Evolutionary conservation across 2,888 invertebrate species (phyloP).

Genomic region (Phyllotreta cruciferae): DNA sequence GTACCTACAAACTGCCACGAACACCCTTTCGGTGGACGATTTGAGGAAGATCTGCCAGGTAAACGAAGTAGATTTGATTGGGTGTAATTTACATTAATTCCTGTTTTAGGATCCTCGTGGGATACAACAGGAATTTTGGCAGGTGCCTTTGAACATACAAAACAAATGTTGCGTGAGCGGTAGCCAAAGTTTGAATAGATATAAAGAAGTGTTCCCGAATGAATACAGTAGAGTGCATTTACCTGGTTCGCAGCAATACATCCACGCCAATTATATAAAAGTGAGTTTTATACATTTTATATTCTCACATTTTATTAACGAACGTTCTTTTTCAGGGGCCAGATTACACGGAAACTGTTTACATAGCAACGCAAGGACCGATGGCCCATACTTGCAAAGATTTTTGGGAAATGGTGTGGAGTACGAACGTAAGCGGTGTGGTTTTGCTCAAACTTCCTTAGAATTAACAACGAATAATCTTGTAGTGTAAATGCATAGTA

Average conservation of each 20-base stretch:
- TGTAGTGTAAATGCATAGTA: slow-evolving; percentile 69
- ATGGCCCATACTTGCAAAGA: slow-evolving; percentile 87
- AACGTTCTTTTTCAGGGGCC: slow-evolving; percentile 78
- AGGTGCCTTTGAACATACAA: slow-evolving; percentile 90
- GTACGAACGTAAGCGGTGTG: slow-evolving; percentile 55
- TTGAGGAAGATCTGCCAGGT: slow-evolving; percentile 62
- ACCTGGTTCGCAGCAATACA: slow-evolving; percentile 75
- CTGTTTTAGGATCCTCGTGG: slow-evolving; percentile 65
- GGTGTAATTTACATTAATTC: background rate
- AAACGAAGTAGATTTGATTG: slow-evolving; percentile 18
- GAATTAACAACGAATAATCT: slow-evolving; percentile 35
- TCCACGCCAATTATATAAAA: slow-evolving; percentile 94
- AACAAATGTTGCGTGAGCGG: slow-evolving; percentile 90
- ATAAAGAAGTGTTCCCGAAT: slow-evolving; percentile 88
- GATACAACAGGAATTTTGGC: slow-evolving; percentile 92
- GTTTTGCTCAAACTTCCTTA: too few species aligned
- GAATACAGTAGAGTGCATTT: slow-evolving; percentile 85
- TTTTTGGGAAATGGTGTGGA: slow-evolving; percentile 87
- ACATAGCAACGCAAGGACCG: slow-evolving; percentile 94
- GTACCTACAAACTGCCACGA: slow-evolving; percentile 74
- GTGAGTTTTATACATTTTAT: slow-evolving; percentile 64
- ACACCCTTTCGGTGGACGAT: slow-evolving; percentile 68
- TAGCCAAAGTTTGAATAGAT: slow-evolving; percentile 88
- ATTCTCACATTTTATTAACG: too few species aligned
- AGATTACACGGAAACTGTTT: slow-evolving; percentile 84